A percentile compares a stretch with the other conserved stretches of the same genome.
Evolutionary conservation across 2,113 vertebrate species (phyloP).

Genomic region (Sturnira hondurensis): DNA sequence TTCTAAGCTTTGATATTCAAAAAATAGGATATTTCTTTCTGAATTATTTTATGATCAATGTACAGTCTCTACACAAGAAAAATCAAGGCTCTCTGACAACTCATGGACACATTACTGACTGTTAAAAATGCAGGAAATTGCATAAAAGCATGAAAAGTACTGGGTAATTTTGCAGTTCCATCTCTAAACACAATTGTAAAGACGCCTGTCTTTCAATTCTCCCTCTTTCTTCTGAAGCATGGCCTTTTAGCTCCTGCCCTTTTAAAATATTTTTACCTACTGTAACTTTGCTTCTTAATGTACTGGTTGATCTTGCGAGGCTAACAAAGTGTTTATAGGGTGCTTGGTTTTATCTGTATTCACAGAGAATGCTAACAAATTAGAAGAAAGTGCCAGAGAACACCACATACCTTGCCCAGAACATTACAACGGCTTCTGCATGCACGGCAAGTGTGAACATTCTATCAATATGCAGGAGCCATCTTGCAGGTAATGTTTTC

Average conservation of each 20-base stretch:
- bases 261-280: conserved; percentile 49
- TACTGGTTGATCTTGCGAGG: not conserved
- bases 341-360: conserved; percentile 70
- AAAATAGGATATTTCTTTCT: conserved; percentile 46
- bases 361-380: conserved; percentile 89
- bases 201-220: conserved; percentile 16
- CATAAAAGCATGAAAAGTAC: conserved; percentile 59
- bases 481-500: conserved; percentile 91
- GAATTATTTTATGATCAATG: conserved; percentile 57
- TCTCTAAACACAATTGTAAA: conserved; percentile 45
- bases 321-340: conserved; percentile 37
- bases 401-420: conserved; percentile 96
- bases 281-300: conserved; percentile 33
- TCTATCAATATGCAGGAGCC: conserved; percentile 91
- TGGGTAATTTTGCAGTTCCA: conserved; percentile 59
- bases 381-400: conserved; percentile 89
- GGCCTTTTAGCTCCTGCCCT: conserved; percentile 30
- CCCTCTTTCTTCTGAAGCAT: not conserved
- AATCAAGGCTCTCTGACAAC: conserved; percentile 55
- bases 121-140: conserved; percentile 53
- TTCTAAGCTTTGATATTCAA: conserved; percentile 58
- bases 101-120: conserved; percentile 44
- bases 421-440: conserved; percentile 94
- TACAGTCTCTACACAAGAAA: conserved; percentile 38
- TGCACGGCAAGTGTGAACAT: conserved; percentile 97